These are phyloP conservation scores for Myanophis thanlyinensis DNA, from an alignment of 2,113 vertebrate species.

Conservation along the genomic window DNA sequence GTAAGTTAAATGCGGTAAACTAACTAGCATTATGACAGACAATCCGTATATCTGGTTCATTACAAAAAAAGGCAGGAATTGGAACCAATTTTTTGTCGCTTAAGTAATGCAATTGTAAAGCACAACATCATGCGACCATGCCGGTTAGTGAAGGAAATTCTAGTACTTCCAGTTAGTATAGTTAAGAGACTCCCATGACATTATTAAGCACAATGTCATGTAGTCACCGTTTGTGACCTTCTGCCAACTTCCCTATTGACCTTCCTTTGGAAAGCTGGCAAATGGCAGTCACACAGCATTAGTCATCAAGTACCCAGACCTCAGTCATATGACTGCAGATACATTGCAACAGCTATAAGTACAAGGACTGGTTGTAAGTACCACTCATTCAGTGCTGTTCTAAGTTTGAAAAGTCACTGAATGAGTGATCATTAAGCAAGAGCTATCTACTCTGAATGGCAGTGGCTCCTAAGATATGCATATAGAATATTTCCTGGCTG, in stretches of 20 bases:
- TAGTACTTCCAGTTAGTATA: not conserved
- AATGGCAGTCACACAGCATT: not conserved
- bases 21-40: not conserved
- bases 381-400: not conserved
- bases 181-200: not conserved
- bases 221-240: not conserved
- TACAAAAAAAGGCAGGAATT: not conserved
- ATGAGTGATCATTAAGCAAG: not conserved
- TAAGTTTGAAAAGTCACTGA: not conserved
- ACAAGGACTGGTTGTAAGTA: not conserved
- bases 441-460: not conserved
- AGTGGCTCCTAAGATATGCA: not conserved
- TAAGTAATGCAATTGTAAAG: not conserved
- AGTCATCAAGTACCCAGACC: not conserved
- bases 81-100: not conserved
- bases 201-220: not conserved
- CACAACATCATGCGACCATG: not conserved
- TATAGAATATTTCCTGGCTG: not conserved
- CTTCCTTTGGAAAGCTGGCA: not conserved
- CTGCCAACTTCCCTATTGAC: not conserved
- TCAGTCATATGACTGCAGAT: not conserved
- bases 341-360: not conserved
- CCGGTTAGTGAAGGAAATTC: not conserved
- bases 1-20: slow-evolving; percentile 30
- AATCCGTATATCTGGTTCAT: not conserved